Base-by-base conservation (phyloP, 2,888 invertebrate genomes). In the Cephus runcator region DNA sequence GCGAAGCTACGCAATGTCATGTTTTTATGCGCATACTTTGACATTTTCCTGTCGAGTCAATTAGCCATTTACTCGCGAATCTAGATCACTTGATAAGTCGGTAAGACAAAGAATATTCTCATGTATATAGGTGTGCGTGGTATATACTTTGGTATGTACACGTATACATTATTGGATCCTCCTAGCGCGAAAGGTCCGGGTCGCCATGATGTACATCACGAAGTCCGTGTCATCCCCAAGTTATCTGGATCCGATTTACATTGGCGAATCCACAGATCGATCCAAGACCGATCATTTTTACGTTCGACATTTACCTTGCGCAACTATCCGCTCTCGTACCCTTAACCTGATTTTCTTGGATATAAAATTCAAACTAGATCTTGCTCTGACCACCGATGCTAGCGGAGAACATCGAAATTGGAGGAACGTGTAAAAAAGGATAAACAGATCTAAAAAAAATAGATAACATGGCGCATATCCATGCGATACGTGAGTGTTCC, bases 21-120 rank as follows among this genome's bases (percentile, higher is more conserved):
- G 77, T 79, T 80, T 76, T 77, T 79, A 79, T 73, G 80, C 80
- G 77, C 79, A 81, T 81, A 81, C 79, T 79, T 77, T 81, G 81
- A 81, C 80, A 81, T 81, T 81, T 79, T 79, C 79, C 23, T 75
- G 79, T 79, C 76, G 77, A 73, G 69, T 69, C 30, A n/a, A 74
- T 69, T 79, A 75, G 75, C 71, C 76, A n/a, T 69, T 75, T 75
- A 75, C 68, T 69, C 75, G 73, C 76, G 75, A 77, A 80, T 79
- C 75, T 71, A 36, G 79, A 80, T 76, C 81, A 77, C 76, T 81
- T 79, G 75, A 79, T 81, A 81, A 81, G 79, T 69, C 40, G 36
- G 76, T 73, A 76, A 77, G 40, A 30, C 34, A 36, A 23, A 15
- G n/a, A 36, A 56, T 75, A 77, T 76, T 56, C 23, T 56, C 23